phyloP scores from a whole-genome alignment of 2,797 vertebrate species.

The Brotula barbata region DNA sequence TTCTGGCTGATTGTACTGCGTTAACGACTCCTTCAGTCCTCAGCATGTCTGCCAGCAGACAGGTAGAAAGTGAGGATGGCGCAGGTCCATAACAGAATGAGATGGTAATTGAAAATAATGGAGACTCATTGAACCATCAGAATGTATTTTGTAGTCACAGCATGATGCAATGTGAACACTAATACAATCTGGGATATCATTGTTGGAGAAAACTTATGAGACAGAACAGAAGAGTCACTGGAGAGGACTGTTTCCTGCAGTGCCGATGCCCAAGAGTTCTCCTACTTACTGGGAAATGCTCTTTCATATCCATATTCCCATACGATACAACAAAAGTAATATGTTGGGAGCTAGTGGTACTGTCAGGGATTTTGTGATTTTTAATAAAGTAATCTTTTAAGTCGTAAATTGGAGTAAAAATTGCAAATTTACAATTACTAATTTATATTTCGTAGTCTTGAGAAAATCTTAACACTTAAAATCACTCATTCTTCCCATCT shows the following conservation, averaged over 20 bases:
- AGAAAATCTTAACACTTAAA: no score
- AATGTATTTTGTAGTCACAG: conserved; percentile 16
- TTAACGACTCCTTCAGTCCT: no score
- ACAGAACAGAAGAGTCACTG: neutral
- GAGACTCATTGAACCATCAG: conserved; percentile 38
- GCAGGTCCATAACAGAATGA: neutral
- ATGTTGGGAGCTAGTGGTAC: neutral
- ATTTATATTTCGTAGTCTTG: no score
- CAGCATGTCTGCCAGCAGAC: no score
- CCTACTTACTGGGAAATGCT: neutral
- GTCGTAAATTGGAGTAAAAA: no score
- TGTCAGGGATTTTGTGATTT: no score
- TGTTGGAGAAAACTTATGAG: conserved; percentile 19
- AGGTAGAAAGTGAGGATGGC: no score
- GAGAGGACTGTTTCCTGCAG: conserved; percentile 2
- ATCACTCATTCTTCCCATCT: no score
- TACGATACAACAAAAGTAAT: neutral
- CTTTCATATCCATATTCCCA: conserved; percentile 2
- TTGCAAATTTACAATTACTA: no score
- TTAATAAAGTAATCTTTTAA: no score
- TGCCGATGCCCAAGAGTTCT: neutral
- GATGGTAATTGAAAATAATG: conserved; percentile 52
- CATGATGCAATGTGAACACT: conserved; percentile 25
- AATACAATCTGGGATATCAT: conserved; percentile 2
- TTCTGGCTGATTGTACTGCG: no score